Conservation (phyloP, 2,113 vertebrate species). For the Balaeniceps rex region DNA sequence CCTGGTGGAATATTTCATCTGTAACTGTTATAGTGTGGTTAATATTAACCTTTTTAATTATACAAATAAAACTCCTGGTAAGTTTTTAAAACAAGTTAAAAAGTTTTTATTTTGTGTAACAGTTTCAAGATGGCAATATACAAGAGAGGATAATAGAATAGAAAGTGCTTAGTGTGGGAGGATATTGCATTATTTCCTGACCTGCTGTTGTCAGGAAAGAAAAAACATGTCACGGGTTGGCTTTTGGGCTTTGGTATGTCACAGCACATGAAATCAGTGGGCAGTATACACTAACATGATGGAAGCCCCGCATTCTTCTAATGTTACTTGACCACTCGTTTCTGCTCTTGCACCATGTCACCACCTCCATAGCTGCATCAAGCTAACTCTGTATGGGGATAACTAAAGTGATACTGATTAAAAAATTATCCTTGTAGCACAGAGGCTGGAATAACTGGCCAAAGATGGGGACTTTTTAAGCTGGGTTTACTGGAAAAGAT, state of each 20-base stretch:
- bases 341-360: not conserved
- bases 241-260: not conserved
- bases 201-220: not conserved
- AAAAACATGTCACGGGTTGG: not conserved
- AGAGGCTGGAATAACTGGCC: not conserved
- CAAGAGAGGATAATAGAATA: not conserved
- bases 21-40: not conserved
- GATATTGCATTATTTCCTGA: constrained; percentile 45
- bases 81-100: not conserved
- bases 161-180: not conserved
- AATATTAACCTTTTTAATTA: not conserved
- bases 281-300: accelerated
- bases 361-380: not conserved
- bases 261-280: not conserved
- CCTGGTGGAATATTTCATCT: not conserved
- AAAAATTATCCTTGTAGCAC: not conserved
- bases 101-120: not conserved
- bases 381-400: not conserved
- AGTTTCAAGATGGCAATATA: not conserved
- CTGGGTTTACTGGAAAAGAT: not conserved
- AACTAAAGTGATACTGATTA: not conserved
- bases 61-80: not conserved
- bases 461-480: not conserved
- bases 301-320: not conserved
- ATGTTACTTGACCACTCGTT: accelerated